Conservation (phyloP, 2,888 invertebrate species). For the Agonopterix alstromeriana region DNA sequence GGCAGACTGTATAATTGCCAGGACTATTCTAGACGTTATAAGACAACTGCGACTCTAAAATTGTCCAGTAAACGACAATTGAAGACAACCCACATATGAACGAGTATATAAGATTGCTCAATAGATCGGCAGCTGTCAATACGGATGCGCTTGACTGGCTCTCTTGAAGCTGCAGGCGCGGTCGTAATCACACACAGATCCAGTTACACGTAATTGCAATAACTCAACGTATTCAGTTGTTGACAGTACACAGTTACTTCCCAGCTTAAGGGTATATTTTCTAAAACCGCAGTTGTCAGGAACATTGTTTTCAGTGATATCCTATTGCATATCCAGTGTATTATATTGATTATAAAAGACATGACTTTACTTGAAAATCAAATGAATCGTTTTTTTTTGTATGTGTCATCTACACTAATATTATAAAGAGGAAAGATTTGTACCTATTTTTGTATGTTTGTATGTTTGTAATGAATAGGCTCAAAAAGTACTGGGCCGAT, state of each 20-base stretch:
- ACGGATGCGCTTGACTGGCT: slow-evolving; percentile 28
- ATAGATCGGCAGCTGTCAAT: slow-evolving; percentile 8
- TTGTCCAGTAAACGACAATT: slow-evolving; percentile 39
- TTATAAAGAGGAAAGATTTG: too few relatives aligned
- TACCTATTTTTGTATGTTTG: too few relatives aligned
- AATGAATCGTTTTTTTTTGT: too few relatives aligned
- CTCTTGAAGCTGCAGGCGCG: slow-evolving; percentile 26
- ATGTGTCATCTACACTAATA: too few relatives aligned
- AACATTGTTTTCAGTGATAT: too few relatives aligned
- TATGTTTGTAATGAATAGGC: too few relatives aligned
- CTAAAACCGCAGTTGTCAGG: too few relatives aligned
- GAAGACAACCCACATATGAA: slow-evolving; percentile 32
- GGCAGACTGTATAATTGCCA: slow-evolving; percentile 31
- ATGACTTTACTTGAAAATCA: too few relatives aligned
- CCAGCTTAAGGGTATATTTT: too few relatives aligned
- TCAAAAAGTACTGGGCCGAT: too few relatives aligned
- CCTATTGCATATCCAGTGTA: too few relatives aligned
- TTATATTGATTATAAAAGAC: too few relatives aligned
- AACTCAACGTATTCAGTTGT: slow-evolving; percentile 7
- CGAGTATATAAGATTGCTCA: slow-evolving; percentile 18
- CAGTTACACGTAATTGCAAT: slow-evolving; percentile 5
- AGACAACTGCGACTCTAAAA: slow-evolving; percentile 22
- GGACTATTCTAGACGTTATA: slow-evolving; percentile 18
- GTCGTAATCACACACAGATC: slow-evolving; percentile 7
- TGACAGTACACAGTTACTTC: not conserved